Conservation (phyloP, 2,797 vertebrate species). For the Enoplosus armatus region DNA sequence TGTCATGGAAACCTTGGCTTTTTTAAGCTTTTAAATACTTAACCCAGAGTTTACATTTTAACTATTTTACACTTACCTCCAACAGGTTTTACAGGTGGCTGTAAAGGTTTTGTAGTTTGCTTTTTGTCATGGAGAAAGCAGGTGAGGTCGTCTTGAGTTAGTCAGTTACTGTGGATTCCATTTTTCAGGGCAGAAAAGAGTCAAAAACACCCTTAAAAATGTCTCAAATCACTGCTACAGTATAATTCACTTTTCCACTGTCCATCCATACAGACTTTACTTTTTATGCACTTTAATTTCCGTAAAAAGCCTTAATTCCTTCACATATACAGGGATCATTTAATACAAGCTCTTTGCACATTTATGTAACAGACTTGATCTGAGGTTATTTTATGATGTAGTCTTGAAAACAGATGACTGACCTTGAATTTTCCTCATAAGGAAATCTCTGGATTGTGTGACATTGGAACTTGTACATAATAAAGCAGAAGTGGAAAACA, state of each 20-base stretch:
- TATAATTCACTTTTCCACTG: not conserved
- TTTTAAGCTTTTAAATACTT: not conserved
- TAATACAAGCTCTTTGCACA: slow-evolving; percentile 50
- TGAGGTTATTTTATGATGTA: slow-evolving; percentile 41
- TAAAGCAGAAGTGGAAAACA: slow-evolving; percentile 52
- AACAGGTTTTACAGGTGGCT: slow-evolving; percentile 6
- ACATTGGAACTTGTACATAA: slow-evolving; percentile 46
- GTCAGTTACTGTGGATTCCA: not conserved
- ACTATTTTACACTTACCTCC: not conserved
- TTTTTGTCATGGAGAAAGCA: not conserved
- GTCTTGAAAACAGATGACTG: slow-evolving; percentile 24
- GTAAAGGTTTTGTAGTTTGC: slow-evolving; percentile 14
- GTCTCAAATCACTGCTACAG: not conserved
- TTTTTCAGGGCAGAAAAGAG: not conserved
- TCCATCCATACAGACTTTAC: not conserved
- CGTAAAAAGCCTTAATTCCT: slow-evolving; percentile 6
- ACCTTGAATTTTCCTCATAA: slow-evolving; percentile 45
- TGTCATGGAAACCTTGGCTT: not conserved
- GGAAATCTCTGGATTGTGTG: slow-evolving; percentile 26
- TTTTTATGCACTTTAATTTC: slow-evolving; percentile 60
- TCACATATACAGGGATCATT: slow-evolving; percentile 27
- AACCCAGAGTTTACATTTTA: not conserved
- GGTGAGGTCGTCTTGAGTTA: not conserved
- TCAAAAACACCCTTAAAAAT: not conserved
- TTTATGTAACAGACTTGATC: slow-evolving; percentile 23